These are phyloP conservation scores for Drosophila buzzatii DNA, from an alignment of 2,888 invertebrate genomes.

Conservation along the genomic window DNA sequence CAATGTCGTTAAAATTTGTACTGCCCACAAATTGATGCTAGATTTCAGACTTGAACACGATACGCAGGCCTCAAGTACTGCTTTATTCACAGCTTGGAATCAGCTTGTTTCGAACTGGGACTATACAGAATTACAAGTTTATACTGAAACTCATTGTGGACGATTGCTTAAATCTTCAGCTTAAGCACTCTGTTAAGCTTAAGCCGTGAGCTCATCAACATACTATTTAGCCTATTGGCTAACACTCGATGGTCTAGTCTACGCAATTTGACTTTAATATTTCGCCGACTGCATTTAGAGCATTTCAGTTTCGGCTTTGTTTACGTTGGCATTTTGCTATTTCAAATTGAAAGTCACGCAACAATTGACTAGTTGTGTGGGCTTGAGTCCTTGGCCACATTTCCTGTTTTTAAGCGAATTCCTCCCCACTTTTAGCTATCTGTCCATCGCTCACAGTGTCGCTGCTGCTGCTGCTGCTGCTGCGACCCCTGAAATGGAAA, in stretches of 20 bases:
- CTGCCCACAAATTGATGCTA: too few species aligned
- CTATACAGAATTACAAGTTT: neutral
- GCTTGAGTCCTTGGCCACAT: neutral
- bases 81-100: too few species aligned
- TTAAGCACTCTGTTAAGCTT: neutral
- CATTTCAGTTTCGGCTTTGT: neutral
- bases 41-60: too few species aligned
- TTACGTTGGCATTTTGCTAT: neutral
- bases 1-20: too few species aligned
- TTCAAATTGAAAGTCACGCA: slow-evolving; percentile 82
- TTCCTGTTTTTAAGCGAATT: neutral
- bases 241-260: too few species aligned
- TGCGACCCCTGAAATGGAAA: slow-evolving; percentile 26
- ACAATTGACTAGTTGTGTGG: slow-evolving; percentile 58
- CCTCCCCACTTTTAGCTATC: slow-evolving; percentile 1
- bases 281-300: neutral
- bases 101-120: too few species aligned
- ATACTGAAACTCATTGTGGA: neutral
- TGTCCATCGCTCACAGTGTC: neutral
- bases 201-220: neutral
- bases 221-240: too few species aligned
- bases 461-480: neutral
- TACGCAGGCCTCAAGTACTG: too few species aligned
- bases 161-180: neutral
- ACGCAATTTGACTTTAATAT: too few species aligned